phyloP scores from a whole-genome alignment of 2,113 vertebrate species.

The Polypterus bichir region DNA sequence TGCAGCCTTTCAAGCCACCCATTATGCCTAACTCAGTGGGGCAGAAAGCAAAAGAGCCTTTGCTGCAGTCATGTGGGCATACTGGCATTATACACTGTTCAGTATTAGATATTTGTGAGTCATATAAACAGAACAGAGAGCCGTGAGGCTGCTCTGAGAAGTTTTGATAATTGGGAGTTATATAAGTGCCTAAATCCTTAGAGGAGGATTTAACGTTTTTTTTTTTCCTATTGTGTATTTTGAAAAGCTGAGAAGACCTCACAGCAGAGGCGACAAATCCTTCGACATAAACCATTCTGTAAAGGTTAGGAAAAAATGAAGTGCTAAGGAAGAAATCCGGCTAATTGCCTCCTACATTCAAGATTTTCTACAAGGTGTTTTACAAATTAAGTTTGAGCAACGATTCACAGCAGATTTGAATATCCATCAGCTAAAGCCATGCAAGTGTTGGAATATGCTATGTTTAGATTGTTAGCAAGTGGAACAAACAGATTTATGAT shows the following conservation, averaged over 20 bases:
- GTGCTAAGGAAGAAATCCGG: conserved; percentile 41
- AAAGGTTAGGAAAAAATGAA: conserved; percentile 42
- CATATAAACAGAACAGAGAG: conserved; percentile 53
- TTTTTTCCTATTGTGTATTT: conserved; percentile 38
- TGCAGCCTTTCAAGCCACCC: conserved; percentile 54
- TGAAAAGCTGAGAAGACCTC: conserved; percentile 42
- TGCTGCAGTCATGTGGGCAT: conserved; percentile 52
- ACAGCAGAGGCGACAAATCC: conserved; percentile 42
- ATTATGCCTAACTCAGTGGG: conserved; percentile 50
- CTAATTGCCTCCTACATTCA: conserved; percentile 42
- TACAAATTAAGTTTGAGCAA: conserved; percentile 50
- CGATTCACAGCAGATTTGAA: conserved; percentile 22
- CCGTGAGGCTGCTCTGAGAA: conserved; percentile 41
- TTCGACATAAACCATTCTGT: conserved; percentile 36
- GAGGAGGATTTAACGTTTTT: conserved; percentile 40
- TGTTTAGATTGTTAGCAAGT: not conserved
- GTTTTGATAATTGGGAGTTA: conserved; percentile 62
- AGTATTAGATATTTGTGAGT: conserved; percentile 57
- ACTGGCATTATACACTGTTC: conserved; percentile 47
- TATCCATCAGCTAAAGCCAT: no score
- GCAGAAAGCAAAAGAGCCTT: conserved; percentile 59
- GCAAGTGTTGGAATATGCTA: no score
- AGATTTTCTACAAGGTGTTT: conserved; percentile 37
- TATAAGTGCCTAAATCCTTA: conserved; percentile 59
- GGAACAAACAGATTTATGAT: not conserved